Conservation (phyloP, 2,797 vertebrate species). For the Molossus alvarezi region DNA sequence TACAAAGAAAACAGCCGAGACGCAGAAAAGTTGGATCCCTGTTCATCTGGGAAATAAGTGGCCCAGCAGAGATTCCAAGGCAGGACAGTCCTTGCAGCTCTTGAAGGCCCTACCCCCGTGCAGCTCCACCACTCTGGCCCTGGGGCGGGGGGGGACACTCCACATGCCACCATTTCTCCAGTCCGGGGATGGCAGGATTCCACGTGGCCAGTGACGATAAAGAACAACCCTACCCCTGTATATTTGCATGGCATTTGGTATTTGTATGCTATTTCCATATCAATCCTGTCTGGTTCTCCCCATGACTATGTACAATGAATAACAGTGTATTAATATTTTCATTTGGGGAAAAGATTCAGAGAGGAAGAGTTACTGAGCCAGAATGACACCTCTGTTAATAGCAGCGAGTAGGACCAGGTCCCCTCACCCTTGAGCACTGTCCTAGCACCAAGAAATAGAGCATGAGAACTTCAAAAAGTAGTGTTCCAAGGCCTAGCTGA, state of each 20-base stretch:
- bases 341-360: neutral
- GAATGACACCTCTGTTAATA: neutral
- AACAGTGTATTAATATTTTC: neutral
- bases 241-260: neutral
- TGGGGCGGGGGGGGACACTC: neutral
- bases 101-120: no score
- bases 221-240: neutral
- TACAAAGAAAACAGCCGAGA: conserved; percentile 43
- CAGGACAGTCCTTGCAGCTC: neutral
- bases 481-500: neutral
- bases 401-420: neutral
- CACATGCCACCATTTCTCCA: neutral
- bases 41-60: neutral
- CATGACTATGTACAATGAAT: neutral
- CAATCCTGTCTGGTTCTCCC: neutral
- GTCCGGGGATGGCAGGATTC: neutral
- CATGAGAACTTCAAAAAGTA: neutral
- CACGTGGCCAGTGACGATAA: neutral
- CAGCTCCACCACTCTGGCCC: neutral
- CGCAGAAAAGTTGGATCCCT: neutral
- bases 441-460: no score
- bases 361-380: neutral
- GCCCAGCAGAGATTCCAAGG: neutral
- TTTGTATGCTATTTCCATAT: neutral
- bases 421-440: neutral